Conservation (phyloP, 2,113 vertebrate species). For the Cairina moschata region DNA sequence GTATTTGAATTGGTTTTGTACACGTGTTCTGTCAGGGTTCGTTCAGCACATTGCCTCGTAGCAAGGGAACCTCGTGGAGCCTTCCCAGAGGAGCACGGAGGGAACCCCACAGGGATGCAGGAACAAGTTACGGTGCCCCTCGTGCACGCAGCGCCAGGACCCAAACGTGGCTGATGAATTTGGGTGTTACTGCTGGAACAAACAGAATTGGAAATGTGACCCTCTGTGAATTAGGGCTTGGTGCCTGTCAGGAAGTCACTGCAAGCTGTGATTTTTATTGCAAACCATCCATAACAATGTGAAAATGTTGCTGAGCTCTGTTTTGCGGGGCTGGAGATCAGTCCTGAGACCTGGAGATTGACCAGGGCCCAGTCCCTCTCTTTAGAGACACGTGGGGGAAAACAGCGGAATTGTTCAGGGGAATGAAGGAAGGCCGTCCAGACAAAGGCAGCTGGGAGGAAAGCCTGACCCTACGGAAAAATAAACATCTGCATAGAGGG, state of each 20-base stretch:
- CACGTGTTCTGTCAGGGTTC: neutral
- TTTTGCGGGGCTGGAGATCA: neutral
- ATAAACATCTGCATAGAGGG: neutral
- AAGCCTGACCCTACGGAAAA: neutral
- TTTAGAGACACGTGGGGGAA: neutral
- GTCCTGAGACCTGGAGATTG: neutral
- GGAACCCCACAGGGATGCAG: neutral
- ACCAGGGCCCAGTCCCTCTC: neutral
- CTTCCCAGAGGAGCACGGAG: neutral
- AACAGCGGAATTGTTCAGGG: neutral
- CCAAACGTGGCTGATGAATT: neutral
- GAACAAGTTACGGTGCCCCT: neutral
- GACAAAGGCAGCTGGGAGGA: neutral
- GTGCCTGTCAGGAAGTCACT: neutral
- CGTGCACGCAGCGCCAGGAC: neutral
- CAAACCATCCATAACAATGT: neutral
- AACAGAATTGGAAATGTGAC: neutral
- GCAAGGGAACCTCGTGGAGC: neutral
- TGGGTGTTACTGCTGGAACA: neutral
- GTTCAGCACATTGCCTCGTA: neutral
- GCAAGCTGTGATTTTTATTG: neutral
- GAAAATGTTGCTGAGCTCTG: neutral
- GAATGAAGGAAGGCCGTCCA: neutral
- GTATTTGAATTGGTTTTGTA: neutral
- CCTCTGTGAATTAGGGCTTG: neutral